Percentiles rank a stretch among this genome's conserved stretches.
Conservation (phyloP, 2,113 vertebrate species). For the Picathartes gymnocephalus region DNA sequence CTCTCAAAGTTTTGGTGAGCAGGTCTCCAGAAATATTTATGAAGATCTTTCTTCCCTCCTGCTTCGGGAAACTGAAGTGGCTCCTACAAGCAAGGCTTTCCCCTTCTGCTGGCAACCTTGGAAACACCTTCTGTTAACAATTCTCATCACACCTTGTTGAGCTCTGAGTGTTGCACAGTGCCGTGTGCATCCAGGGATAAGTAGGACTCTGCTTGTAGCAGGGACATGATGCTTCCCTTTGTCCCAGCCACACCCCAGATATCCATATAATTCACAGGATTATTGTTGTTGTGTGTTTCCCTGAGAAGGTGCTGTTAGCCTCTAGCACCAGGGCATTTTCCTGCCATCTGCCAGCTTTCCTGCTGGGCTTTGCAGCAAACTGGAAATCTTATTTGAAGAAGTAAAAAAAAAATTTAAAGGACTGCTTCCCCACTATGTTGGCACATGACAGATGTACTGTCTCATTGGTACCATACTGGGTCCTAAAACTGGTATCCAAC, state of each 20-base stretch:
- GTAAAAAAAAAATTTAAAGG: background rate
- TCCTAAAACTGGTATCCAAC: background rate
- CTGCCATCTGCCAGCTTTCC: background rate
- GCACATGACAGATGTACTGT: background rate
- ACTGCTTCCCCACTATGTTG: background rate
- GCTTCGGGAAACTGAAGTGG: background rate
- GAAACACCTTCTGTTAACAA: background rate
- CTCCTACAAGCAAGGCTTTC: background rate
- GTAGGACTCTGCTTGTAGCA: background rate
- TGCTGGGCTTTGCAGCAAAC: background rate
- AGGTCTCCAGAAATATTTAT: background rate
- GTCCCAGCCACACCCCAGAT: background rate
- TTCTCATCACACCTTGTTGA: background rate
- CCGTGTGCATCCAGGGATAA: background rate
- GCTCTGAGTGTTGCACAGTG: background rate
- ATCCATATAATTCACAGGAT: background rate
- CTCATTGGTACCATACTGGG: fast-evolving
- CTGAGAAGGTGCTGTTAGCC: background rate
- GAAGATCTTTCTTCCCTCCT: background rate
- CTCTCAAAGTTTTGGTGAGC: background rate
- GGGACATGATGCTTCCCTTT: fast-evolving
- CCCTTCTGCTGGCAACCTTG: background rate
- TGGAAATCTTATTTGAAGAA: background rate
- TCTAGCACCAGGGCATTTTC: background rate
- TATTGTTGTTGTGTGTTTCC: background rate